A percentile compares a stretch with the other conserved stretches of the same genome.
phyloP scores from a whole-genome alignment of 64 coral and sea anemone species.

The Porites lutea region DNA sequence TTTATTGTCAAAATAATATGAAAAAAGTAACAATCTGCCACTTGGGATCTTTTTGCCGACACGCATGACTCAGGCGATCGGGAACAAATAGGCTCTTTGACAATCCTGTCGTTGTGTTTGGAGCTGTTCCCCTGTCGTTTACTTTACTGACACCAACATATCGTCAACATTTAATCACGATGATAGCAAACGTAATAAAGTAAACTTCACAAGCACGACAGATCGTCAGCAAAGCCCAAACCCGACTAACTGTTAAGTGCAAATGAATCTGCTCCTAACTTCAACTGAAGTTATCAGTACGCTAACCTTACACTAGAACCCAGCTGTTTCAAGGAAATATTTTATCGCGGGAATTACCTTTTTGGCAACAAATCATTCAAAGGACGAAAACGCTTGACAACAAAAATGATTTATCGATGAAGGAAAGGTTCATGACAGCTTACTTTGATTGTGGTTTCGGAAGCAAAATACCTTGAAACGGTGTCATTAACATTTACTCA shows the following conservation, averaged over 20 bases:
- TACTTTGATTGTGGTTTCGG: background rate
- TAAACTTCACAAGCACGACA: background rate
- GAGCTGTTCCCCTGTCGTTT: background rate
- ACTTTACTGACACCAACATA: constrained; percentile 14
- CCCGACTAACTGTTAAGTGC: too few relatives aligned
- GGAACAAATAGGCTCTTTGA: too few relatives aligned
- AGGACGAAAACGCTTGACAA: background rate
- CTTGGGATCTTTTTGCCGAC: background rate
- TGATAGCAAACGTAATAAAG: background rate
- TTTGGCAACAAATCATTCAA: background rate
- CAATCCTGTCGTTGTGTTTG: too few relatives aligned
- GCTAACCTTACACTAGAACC: background rate
- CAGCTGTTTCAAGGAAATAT: too few relatives aligned
- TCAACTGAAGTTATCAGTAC: too few relatives aligned
- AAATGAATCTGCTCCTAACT: background rate
- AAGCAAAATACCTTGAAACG: background rate
- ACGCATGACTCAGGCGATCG: background rate
- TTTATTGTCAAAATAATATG: too few relatives aligned
- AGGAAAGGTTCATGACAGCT: background rate
- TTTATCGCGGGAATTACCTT: too few relatives aligned
- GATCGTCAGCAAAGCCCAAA: background rate
- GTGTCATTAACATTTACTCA: background rate
- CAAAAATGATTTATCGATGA: background rate
- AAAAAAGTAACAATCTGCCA: too few relatives aligned
- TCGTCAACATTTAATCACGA: constrained; percentile 29